Evolutionary conservation across 2,113 vertebrate genomes (phyloP), one percentile per base, ranked within the genome.

Genomic region (Brachyistius frenatus): DNA sequence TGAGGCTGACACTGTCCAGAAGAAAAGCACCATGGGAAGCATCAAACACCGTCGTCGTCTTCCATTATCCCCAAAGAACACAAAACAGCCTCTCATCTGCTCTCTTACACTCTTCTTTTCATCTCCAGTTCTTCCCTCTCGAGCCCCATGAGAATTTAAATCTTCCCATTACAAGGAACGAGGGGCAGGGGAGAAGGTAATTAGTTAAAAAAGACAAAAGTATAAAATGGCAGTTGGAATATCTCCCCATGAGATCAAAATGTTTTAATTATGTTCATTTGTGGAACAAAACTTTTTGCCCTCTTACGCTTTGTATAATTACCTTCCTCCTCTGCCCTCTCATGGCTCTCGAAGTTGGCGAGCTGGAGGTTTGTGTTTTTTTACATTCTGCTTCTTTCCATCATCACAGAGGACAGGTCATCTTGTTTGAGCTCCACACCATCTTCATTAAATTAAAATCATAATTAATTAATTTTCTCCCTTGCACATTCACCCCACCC

Each of bases 1-100:
- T 3, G 56, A 75, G 53, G 70, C 52, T 84, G 84, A 92, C 81
- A 80, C 31, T 85, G 80, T 93, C 89, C 89, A 90, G 88, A 83
- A 54, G 76, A 81, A 86, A 84, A 90, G 88, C 88, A 92, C 89
- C 87, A 73, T 84, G 81, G 87, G 84, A 86, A 78, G 85, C 84
- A 78, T 86, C 87, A 82, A 78, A 80, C 76, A 23, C 66, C 49
- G 10, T 55, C 15, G 49, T 76, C 72, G 36, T 74, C 69, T 73
- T 76, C 60, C 50, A 50, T 54, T 53, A 75, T 85, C 69, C 76
- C 61, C 41, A 64, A 66, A 83, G 69, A 85, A 88, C 67, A 84
- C 47, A 80, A 81, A 84, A 66, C 86, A 89, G 80, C 60, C 35
- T 81, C 72, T 69, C 13, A 11, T 77, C 52, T 14, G 7, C 57